Evolutionary conservation across 2,888 invertebrate genomes (phyloP).

Genomic region (Abscondita cerata): DNA sequence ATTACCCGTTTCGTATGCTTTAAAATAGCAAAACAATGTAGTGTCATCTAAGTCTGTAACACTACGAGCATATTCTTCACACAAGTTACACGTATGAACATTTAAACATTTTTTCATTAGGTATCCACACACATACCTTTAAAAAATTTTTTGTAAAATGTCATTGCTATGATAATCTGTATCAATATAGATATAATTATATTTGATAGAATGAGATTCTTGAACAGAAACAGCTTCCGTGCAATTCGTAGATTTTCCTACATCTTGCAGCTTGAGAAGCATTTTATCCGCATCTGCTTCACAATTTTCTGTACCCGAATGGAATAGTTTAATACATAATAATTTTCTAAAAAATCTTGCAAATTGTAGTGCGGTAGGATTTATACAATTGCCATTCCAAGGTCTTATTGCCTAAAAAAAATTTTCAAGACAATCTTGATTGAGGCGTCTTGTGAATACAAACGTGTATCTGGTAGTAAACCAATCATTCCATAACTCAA

Average conservation of each 20-base stretch:
- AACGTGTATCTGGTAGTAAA: too few relatives aligned
- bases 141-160: not conserved
- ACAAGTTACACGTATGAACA: not conserved
- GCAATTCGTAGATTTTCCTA: too few relatives aligned
- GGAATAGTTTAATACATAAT: conserved; percentile 19
- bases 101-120: not conserved
- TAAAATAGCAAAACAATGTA: not conserved
- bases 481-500: too few relatives aligned
- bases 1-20: not conserved
- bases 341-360: too few relatives aligned
- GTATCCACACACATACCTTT: not conserved
- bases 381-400: too few relatives aligned
- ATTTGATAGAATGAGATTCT: too few relatives aligned
- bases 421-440: too few relatives aligned
- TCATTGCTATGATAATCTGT: not conserved
- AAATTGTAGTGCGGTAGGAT: too few relatives aligned
- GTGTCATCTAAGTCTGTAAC: not conserved
- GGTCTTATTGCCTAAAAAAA: too few relatives aligned
- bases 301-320: conserved; percentile 21
- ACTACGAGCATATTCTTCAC: not conserved
- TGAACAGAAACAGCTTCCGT: too few relatives aligned
- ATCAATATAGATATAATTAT: not conserved
- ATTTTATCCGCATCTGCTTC: not conserved
- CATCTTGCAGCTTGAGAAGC: too few relatives aligned
- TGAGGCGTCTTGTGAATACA: too few relatives aligned